Evolutionary conservation across 2,113 vertebrate species (phyloP).

Genomic region (Eupsittula cactorum): DNA sequence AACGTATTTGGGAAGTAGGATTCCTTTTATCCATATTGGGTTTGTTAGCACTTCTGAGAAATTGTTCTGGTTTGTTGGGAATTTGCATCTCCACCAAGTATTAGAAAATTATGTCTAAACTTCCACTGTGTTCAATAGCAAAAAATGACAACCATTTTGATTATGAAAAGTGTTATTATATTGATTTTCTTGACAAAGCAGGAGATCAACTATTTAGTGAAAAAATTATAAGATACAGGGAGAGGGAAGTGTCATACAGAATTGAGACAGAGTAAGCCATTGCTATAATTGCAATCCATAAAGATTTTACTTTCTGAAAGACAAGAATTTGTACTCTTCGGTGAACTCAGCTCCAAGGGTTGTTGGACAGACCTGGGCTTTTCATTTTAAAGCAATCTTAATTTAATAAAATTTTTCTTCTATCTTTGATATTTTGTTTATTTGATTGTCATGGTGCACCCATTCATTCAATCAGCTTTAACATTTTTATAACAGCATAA

Average conservation of each 20-base stretch:
- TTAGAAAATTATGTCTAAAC: not conserved
- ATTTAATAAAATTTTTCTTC: not conserved
- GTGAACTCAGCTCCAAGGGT: not conserved
- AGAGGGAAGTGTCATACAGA: not conserved
- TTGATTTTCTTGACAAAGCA: not conserved
- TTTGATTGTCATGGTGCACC: not conserved
- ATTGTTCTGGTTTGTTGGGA: not conserved
- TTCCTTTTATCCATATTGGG: not conserved
- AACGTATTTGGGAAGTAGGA: not conserved
- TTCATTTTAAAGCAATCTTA: not conserved
- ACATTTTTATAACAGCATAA: not conserved
- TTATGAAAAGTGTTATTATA: not conserved
- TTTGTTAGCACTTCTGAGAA: not conserved
- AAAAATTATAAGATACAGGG: not conserved
- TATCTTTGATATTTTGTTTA: not conserved
- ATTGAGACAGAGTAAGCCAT: not conserved
- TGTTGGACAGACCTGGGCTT: not conserved
- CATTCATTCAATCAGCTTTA: not conserved
- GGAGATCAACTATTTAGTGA: not conserved
- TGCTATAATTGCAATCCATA: not conserved
- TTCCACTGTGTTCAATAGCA: not conserved
- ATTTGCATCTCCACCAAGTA: not conserved
- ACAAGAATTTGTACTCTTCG: not conserved
- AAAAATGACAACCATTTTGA: not conserved
- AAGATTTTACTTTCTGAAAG: not conserved